phyloP scores from a whole-genome alignment of 2,888 invertebrate species.

The Conistra vaccinii region DNA sequence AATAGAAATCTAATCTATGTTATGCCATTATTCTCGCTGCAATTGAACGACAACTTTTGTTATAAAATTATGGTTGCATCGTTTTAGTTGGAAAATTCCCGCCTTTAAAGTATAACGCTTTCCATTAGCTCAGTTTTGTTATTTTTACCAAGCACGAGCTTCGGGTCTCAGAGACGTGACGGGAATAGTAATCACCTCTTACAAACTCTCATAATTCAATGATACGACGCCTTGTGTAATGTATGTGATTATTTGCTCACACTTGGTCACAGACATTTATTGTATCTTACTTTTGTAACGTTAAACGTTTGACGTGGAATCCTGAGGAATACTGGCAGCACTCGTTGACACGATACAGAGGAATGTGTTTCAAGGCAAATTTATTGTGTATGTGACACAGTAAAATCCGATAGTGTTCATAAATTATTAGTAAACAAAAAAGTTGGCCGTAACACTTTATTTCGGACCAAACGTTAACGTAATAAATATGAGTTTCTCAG shows the following conservation, averaged over 20 bases:
- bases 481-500: conserved; percentile 12
- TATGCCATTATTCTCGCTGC: background rate
- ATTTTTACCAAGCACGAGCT: background rate
- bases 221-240: background rate
- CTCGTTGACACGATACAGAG: too few relatives aligned
- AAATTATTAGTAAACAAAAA: background rate
- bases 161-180: background rate
- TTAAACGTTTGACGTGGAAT: background rate
- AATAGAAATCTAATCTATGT: background rate
- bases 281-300: background rate
- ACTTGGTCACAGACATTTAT: background rate
- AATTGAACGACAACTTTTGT: background rate
- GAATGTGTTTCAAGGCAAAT: background rate
- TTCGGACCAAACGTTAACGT: background rate
- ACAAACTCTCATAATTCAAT: background rate
- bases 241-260: background rate
- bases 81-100: background rate
- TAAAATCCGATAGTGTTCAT: background rate
- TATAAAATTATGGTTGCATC: background rate
- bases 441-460: background rate
- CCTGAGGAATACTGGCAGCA: background rate
- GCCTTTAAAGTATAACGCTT: background rate
- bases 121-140: background rate
- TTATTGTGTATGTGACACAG: background rate
- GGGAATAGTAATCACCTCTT: background rate